Evolutionary conservation across 2,797 vertebrate species (phyloP), one percentile per base, ranked within the genome.

Genomic region (Artibeus jamaicensis): DNA sequence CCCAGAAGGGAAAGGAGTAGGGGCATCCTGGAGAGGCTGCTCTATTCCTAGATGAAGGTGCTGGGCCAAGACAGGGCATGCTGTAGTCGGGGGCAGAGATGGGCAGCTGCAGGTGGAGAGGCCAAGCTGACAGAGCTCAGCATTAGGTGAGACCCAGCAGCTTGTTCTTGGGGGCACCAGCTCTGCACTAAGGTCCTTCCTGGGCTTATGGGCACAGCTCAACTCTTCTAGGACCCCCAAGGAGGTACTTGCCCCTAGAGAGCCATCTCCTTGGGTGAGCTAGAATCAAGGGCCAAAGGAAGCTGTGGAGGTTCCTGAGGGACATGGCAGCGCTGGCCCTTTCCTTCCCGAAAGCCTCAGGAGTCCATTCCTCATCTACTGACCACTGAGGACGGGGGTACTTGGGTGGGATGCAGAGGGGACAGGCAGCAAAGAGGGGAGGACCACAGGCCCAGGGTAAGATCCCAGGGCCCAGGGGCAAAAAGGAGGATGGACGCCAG

Each of bases 241-340:
- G 5, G 9, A 29, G 32, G 5, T 10, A 44, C 6, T 1, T 4
- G 4, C 1, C 12, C 26, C 84, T 10, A 3, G 16, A 50, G 1
- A 29, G 77, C 0, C 3, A n/a, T 44, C 37, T 44, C 73, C 16
- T 0, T 5, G 65, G 37, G 78, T 14, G 11, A 8, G 6, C 70
- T 44, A 10, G 34, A 11, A 57, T 18, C 55, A 46, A 91, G 9
- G 32, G n/a, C 1, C 15, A 44, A 76, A 70, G 48, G 32, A 73
- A 50, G 24, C 9, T 55, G 26, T 67, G 6, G 29, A 7, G 50
- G 9, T 53, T 59, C 39, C n/a, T 15, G 16, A 34, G 21, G 68
- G 29, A 46, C 6, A 9, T 4, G 57, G 26, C 4, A 37, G 73
- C 44, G 39, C 24, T 9, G 44, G 73, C 44, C 65, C n/a, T 9